Base-by-base conservation (phyloP, 1,140 invertebrate species). In the Limonius californicus region DNA sequence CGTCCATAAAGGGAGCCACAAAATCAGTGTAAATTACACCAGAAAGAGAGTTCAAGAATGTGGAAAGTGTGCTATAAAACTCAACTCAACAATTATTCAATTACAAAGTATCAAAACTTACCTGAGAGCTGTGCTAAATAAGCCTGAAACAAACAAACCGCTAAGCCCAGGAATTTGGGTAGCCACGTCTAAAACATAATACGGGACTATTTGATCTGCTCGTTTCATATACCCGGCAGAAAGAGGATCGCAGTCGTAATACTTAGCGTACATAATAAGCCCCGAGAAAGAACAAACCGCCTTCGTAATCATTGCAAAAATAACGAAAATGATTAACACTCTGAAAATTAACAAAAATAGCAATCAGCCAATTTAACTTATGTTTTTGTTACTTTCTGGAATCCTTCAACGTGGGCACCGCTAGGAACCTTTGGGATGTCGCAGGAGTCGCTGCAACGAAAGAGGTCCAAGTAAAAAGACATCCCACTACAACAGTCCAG, bases 11-110 rank as follows among this genome's bases (percentile, higher is more conserved):
- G 0, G 71, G 70, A 60, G 78, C 77, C 0, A 87, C 67, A 54
- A 87, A 83, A 73, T 89, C 87, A 72, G 87, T 83, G 68, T 86
- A 81, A n/a, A 84, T 81, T n/a, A 87, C 84, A 9, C 87, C 86
- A 4, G 86, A 80, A 59, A 89, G 70, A 8, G 85, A 84, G 69
- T 88, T 89, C 23, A 88, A 70, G 6, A 81, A 80, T 12, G 84
- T 84, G 0, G 86, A 87, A 50, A 88, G 78, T 0, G 87, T 86
- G 70, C 86, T 87, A 70, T 27, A 72, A 35, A 8, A 12, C 12
- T n/a, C n/a, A n/a, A n/a, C n/a, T n/a, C n/a, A n/a, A n/a, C n/a
- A n/a, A n/a, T n/a, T n/a, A n/a, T 35, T 15, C 9, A 15, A 7
- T 3, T 57, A n/a, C n/a, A 15, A 57, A 35, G 18, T 57, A n/a